phyloP scores from a whole-genome alignment of 2,888 invertebrate species.

The Noctuana brunneofusca region DNA sequence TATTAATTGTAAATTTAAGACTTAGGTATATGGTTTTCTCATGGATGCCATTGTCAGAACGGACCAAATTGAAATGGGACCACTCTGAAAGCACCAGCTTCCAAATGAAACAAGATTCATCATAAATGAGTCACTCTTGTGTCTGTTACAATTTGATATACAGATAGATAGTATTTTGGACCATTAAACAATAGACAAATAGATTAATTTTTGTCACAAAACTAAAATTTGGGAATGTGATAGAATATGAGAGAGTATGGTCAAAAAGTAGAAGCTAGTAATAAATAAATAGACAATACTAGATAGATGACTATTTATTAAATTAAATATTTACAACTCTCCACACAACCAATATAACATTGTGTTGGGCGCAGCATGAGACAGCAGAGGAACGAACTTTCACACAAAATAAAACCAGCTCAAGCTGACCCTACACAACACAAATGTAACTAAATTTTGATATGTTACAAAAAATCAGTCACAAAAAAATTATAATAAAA shows the following conservation, averaged over 20 bases:
- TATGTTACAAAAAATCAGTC: conserved; percentile 56
- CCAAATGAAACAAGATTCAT: too few relatives aligned
- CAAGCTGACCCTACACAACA: conserved; percentile 40
- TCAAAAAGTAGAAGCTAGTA: background rate
- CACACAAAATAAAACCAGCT: conserved; percentile 32
- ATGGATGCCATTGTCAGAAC: too few relatives aligned
- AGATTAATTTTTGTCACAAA: too few relatives aligned
- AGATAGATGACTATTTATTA: conserved; percentile 53
- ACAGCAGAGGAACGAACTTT: conserved; percentile 30
- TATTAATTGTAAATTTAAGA: conserved; percentile 85
- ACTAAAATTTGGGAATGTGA: too few relatives aligned
- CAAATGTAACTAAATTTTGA: conserved; percentile 42
- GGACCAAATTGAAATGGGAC: too few relatives aligned
- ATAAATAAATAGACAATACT: conserved; percentile 37
- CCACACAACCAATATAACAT: conserved; percentile 43
- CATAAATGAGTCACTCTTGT: too few relatives aligned
- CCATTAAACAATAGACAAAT: too few relatives aligned
- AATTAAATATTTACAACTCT: conserved; percentile 64
- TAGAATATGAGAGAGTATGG: too few relatives aligned
- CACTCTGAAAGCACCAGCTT: too few relatives aligned
- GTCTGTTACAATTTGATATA: too few relatives aligned
- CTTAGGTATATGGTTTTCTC: too few relatives aligned
- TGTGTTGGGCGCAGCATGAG: conserved; percentile 35
- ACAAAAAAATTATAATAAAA: conserved; percentile 49
- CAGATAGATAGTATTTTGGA: too few relatives aligned